phyloP scores from a whole-genome alignment of 2,113 vertebrate genomes.

The human (Homo sapiens) region DNA sequence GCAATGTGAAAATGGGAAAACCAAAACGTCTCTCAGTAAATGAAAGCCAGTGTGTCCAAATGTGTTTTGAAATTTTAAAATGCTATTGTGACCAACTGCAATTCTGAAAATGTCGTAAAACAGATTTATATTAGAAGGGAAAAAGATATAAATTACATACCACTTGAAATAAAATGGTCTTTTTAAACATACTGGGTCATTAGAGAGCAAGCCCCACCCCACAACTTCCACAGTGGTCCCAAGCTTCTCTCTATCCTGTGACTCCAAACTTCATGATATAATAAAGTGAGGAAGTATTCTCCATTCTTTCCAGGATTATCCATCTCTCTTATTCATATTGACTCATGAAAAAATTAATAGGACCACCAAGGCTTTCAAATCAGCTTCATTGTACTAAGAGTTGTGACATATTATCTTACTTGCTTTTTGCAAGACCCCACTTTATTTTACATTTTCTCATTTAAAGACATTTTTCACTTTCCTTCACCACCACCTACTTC shows the following conservation, averaged over 20 bases:
- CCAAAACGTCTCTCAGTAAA: background rate
- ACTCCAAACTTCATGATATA: background rate
- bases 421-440: background rate
- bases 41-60: background rate
- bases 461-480: background rate
- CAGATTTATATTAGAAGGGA: background rate
- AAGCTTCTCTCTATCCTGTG: background rate
- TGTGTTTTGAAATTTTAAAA: background rate
- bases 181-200: background rate
- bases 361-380: background rate
- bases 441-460: background rate
- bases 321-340: too few relatives aligned
- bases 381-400: background rate
- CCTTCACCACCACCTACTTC: background rate
- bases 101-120: background rate
- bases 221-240: background rate
- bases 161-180: background rate
- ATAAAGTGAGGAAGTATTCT: background rate
- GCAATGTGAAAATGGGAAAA: background rate
- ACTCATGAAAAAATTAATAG: background rate
- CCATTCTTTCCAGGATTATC: rapidly evolving
- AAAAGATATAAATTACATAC: background rate
- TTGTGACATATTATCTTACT: background rate
- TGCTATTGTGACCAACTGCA: background rate
- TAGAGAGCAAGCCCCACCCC: background rate